Base-by-base conservation (phyloP, 2,888 invertebrate genomes). In the Xestia xanthographa region DNA sequence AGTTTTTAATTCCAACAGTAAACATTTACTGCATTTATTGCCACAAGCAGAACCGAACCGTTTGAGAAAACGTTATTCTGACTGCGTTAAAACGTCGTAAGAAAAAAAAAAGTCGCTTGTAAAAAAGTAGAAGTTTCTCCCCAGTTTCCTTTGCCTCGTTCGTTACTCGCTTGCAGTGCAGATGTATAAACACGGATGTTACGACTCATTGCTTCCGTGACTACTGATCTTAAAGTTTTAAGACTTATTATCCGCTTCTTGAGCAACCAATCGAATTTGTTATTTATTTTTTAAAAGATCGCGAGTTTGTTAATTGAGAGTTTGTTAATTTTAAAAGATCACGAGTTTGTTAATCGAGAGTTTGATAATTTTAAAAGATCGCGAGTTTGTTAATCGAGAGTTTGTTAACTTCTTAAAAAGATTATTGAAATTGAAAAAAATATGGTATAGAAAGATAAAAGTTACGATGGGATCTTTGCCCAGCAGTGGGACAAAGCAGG, bases 181-280 rank as follows among this genome's bases (percentile, higher is more conserved):
- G 43, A 60, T 67, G 38, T 77, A 80, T 82, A 80, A 74, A 79
- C 80, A 79, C 73, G 73, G 72, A 72, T 74, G 75, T 78, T 78
- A 69, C 75, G 82, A 67, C 67, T 71, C 82, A 74, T 83, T 74
- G 79, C 62, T 60, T 72, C 68, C 34, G 14, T 14, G 20, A 62
- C 48, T 78, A 50, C 62, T 29, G 48, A 69, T 72, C 66, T 77
- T 82, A 82, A 72, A 77, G 53, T 82, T 80, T 66, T 69, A 48
- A 72, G 14, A 48, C 60, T 56, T 77, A 65, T 71, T 66, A 60
- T 66, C 4, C 41, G 12, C 50, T 26, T 80, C 58, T 45, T 71
- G 63, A 71, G 77, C 20, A 65, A 38, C 50, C 62, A 75, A 75
- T 76, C 41, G 56, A 68, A 80, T 38, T 53, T 29, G 56, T 14